phyloP scores from a whole-genome alignment of 1,140 invertebrate species.

The Brachionus koreanus region DNA sequence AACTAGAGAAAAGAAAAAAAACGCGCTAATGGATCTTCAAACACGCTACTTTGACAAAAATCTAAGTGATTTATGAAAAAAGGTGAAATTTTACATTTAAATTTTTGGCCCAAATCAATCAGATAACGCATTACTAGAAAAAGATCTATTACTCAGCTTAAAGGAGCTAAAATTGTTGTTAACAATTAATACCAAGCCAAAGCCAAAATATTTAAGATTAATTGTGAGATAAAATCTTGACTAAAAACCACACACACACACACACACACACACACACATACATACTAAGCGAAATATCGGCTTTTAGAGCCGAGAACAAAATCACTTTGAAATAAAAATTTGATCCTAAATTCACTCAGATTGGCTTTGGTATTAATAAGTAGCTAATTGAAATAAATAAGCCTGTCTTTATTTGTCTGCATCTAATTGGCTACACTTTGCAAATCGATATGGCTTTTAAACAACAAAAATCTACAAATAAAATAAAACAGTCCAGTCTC shows the following conservation, averaged over 20 bases:
- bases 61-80: conserved; percentile 26
- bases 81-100: conserved; percentile 28
- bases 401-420: background rate
- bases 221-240: background rate
- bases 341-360: background rate
- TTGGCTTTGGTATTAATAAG: background rate
- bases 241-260: background rate
- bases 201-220: background rate
- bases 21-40: conserved; percentile 21
- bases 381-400: background rate
- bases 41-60: background rate
- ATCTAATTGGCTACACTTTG: background rate
- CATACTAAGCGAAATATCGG: no score
- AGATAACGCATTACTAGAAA: conserved; percentile 7
- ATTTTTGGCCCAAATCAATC: background rate
- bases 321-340: background rate
- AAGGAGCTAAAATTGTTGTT: conserved; percentile 19
- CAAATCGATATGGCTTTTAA: background rate
- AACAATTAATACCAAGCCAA: conserved; percentile 2
- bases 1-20: background rate
- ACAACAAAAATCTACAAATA: background rate
- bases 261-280: background rate
- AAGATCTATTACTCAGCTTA: conserved; percentile 23
- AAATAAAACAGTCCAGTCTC: background rate
- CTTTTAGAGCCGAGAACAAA: background rate